Percentiles rank a stretch among this genome's conserved stretches.
These are phyloP conservation scores for Oryzias dopingdopingensis DNA, from an alignment of 2,797 vertebrate species.

Conservation along the genomic window DNA sequence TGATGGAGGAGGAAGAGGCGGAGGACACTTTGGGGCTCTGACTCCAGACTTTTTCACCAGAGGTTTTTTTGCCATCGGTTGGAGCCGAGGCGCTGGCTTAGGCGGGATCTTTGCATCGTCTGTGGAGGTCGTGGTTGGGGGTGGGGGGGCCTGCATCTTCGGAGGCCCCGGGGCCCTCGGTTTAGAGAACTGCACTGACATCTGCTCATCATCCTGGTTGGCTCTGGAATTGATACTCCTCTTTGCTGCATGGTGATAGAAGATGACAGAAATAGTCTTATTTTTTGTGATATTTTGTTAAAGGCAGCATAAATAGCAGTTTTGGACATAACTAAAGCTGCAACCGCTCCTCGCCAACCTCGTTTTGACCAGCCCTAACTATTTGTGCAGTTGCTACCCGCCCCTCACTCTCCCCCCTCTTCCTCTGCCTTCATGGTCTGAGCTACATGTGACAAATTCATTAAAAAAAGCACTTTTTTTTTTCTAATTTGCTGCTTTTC, in stretches of 20 bases:
- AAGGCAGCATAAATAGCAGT: too few species aligned
- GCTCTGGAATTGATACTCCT: slow-evolving; percentile 50
- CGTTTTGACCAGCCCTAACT: too few species aligned
- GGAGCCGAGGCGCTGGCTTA: slow-evolving; percentile 5
- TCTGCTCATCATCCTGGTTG: slow-evolving; percentile 33
- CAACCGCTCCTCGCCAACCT: too few species aligned
- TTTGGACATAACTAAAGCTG: too few species aligned
- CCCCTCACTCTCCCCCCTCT: too few species aligned
- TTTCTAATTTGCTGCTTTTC: too few species aligned
- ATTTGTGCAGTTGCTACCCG: too few species aligned
- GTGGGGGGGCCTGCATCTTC: slow-evolving; percentile 18
- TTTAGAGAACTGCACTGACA: slow-evolving; percentile 52
- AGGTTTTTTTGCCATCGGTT: slow-evolving; percentile 38
- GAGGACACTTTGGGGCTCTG: slow-evolving; percentile 75
- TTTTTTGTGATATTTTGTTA: too few species aligned
- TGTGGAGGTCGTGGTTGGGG: neutral
- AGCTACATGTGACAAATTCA: too few species aligned
- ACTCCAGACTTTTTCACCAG: slow-evolving; percentile 51
- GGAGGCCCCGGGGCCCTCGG: slow-evolving; percentile 22
- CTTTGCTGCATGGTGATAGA: slow-evolving; percentile 57
- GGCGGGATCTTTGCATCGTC: slow-evolving; percentile 1
- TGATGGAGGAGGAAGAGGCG: slow-evolving; percentile 73
- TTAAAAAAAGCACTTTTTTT: too few species aligned
- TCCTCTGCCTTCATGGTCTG: too few species aligned
- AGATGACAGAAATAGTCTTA: neutral